Conservation (phyloP, 2,888 invertebrate genomes). For the Nomada goodeniana region DNA sequence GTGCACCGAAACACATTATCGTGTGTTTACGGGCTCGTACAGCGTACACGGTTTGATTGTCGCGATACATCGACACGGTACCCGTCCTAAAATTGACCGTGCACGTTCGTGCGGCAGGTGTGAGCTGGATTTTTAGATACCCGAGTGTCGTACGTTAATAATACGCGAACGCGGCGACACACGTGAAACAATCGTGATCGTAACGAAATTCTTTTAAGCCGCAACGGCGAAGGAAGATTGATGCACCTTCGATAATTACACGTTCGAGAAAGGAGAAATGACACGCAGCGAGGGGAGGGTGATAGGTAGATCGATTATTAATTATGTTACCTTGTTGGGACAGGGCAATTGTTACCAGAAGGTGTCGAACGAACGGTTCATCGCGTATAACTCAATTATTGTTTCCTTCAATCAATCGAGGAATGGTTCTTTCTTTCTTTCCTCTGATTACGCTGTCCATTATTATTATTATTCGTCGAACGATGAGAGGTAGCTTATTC, state of each 20-base stretch:
- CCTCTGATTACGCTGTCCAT: too few relatives aligned
- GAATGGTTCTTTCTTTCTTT: too few relatives aligned
- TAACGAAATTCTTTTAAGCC: constrained; percentile 15
- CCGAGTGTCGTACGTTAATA: not conserved
- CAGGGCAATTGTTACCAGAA: not conserved
- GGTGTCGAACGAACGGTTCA: not conserved
- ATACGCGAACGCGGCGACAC: not conserved
- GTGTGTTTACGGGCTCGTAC: constrained; percentile 58
- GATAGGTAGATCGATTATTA: not conserved
- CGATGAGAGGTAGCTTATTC: not conserved
- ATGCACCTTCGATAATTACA: not conserved
- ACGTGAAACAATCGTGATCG: constrained; percentile 6
- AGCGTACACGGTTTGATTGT: constrained; percentile 41
- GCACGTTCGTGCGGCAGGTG: constrained; percentile 10
- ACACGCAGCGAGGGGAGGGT: not conserved
- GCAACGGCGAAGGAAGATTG: not conserved
- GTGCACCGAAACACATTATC: constrained; percentile 49
- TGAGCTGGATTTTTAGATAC: constrained; percentile 19
- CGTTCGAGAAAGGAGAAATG: constrained; percentile 4
- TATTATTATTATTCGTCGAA: too few relatives aligned
- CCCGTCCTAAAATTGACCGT: not conserved
- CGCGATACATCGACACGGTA: constrained; percentile 47
- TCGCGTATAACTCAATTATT: not conserved
- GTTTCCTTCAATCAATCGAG: not conserved
- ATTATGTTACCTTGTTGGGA: not conserved